Conservation (phyloP, 2,113 vertebrate species). For the Motacilla tschutschensis region DNA sequence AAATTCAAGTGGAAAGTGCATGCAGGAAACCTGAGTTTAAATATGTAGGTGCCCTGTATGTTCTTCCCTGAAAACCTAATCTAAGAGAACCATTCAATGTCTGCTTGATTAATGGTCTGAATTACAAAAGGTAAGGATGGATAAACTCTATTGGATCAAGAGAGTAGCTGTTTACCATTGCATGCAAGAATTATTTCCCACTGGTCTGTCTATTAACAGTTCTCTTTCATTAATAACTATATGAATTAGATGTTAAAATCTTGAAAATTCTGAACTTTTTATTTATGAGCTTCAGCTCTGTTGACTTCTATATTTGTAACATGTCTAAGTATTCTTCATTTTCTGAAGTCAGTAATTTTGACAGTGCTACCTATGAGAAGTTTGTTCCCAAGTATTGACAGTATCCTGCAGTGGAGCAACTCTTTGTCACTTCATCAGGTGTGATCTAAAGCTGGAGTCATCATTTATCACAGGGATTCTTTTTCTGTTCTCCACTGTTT, state of each 20-base stretch:
- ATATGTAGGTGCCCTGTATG: not conserved
- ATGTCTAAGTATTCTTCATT: not conserved
- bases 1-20: not conserved
- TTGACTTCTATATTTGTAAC: not conserved
- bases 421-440: not conserved
- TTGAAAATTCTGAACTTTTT: not conserved
- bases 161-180: not conserved
- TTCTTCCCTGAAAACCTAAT: not conserved
- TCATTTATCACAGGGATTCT: not conserved
- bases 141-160: not conserved
- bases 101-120: not conserved
- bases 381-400: not conserved
- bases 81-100: not conserved
- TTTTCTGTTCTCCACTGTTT: not conserved
- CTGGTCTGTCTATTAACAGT: not conserved
- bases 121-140: not conserved
- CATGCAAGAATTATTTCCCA: not conserved
- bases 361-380: not conserved
- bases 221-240: not conserved
- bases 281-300: not conserved
- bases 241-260: not conserved
- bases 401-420: not conserved
- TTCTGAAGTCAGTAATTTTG: not conserved
- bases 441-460: not conserved
- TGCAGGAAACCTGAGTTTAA: not conserved